Evolutionary conservation across 2,797 vertebrate genomes (phyloP), one percentile per base, ranked within the genome.

Genomic region (Erpetoichthys calabaricus): DNA sequence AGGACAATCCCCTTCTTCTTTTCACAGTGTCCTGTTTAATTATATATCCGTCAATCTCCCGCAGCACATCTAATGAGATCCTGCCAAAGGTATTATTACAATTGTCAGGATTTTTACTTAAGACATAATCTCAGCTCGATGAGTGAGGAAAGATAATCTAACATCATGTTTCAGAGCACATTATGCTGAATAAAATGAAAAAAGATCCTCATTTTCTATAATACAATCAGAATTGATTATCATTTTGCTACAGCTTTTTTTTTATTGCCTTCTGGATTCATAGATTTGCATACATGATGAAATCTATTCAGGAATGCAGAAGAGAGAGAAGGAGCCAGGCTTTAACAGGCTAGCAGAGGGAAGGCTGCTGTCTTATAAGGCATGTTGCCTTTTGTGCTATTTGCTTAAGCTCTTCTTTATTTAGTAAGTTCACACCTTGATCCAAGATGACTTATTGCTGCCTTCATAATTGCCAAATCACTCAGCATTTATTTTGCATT

Each of bases 11-110:
- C 44, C 50, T 50, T 7, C 10, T 7, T 45, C 45, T 25, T 42
- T 9, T 7, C 58, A 56, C 58, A 60, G 57, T 51, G 10, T 42
- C 53, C 3, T 54, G 53, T 60, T 55, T 42, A 59, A 50, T 60
- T 57, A 51, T 42, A 51, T 46, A 57, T 45, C 58, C 60, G 45
- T 6, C 50, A n/a, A 55, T 56, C 42, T 61, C 41, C 7, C 25
- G 9, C 47, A 44, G 2, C 44, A 47, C 41, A 46, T 45, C 45
- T 57, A 44, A 55, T 58, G 53, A 56, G 59, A 64, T 55, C 42
- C 56, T 47, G 56, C 53, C 47, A 51, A 59, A 55, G 41, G 56
- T 45, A 52, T 58, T 43, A 8, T 47, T 44, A 9, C 43, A 59
- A 41, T 9, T 56, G 47, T 45, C 46, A 60, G 44, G 55, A n/a